phyloP scores from a whole-genome alignment of 2,888 invertebrate species.

The Mythimna loreyi region DNA sequence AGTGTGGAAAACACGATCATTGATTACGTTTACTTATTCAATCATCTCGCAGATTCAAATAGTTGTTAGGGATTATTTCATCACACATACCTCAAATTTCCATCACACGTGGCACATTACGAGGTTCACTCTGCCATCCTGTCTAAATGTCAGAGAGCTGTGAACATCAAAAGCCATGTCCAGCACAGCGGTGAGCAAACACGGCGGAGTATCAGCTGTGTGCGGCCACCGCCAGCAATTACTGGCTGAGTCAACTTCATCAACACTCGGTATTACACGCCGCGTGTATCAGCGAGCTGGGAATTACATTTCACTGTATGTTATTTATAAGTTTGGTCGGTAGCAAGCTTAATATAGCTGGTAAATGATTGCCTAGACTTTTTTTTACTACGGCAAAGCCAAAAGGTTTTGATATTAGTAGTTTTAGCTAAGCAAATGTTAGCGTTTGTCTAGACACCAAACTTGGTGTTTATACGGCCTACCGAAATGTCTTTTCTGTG shows the following conservation, averaged over 20 bases:
- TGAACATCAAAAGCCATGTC: conserved; percentile 14
- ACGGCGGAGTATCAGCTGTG: conserved; percentile 7
- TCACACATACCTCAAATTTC: background rate
- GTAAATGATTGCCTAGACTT: background rate
- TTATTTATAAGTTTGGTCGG: background rate
- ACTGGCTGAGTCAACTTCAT: conserved; percentile 48
- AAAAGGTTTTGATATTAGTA: background rate
- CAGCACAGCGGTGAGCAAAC: background rate
- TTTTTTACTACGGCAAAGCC: background rate
- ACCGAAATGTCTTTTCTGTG: too few relatives aligned
- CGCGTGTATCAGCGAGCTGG: background rate
- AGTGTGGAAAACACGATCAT: too few relatives aligned
- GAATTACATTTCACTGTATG: background rate
- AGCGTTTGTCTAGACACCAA: too few relatives aligned
- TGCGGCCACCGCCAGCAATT: conserved; percentile 16
- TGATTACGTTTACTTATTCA: too few relatives aligned
- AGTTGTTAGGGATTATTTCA: background rate
- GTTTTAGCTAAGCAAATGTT: background rate
- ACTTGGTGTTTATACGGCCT: too few relatives aligned
- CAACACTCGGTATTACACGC: conserved; percentile 14
- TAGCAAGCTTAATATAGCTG: background rate
- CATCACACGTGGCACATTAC: background rate
- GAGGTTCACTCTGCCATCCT: background rate
- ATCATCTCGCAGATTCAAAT: background rate
- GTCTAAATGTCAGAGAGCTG: background rate